phyloP scores from a whole-genome alignment of 2,113 vertebrate genomes.

The Felis chaus region DNA sequence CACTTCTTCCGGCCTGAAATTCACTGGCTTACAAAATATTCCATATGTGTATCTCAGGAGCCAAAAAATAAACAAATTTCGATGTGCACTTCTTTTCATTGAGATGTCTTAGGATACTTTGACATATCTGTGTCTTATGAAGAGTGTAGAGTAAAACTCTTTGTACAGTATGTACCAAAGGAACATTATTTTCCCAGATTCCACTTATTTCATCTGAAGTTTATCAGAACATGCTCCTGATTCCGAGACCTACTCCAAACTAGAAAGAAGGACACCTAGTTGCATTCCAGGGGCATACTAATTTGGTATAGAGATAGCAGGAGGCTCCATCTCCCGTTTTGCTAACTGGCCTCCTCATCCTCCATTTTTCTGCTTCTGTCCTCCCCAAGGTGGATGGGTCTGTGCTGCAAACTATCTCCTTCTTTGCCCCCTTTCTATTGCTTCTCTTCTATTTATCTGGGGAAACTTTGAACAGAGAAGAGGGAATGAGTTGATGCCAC shows the following conservation, averaged over 20 bases:
- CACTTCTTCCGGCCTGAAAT: neutral
- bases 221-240: neutral
- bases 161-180: neutral
- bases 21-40: neutral
- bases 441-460: neutral
- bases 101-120: neutral
- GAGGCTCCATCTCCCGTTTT: neutral
- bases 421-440: neutral
- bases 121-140: neutral
- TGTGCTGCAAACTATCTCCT: neutral
- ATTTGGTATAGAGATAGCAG: neutral
- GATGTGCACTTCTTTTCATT: neutral
- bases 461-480: neutral
- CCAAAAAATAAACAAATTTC: neutral
- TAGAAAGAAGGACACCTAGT: neutral
- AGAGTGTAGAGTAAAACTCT: neutral
- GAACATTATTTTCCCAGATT: neutral
- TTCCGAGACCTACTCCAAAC: neutral
- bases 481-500: neutral
- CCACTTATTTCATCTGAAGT: neutral
- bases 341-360: rapidly evolving
- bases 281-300: neutral
- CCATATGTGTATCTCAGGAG: neutral
- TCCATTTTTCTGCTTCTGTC: neutral
- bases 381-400: neutral